Evolutionary conservation across 2,888 invertebrate genomes (phyloP), one percentile per base, ranked within the genome.

Genomic region (Apamea epomidion): DNA sequence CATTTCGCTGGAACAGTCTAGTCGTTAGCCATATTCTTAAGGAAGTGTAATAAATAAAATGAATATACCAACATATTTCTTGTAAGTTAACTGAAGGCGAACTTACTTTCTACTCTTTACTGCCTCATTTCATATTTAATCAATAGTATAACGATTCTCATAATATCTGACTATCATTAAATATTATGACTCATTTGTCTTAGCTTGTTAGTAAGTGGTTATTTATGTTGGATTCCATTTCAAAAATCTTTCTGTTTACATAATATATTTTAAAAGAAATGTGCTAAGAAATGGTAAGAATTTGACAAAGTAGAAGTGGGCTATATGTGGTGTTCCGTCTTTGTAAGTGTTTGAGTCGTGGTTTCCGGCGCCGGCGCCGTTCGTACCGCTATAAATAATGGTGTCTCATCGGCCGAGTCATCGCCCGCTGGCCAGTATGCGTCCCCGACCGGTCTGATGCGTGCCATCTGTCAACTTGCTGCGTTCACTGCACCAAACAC

Each of bases 331-430:
- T 91, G 94, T 96, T 95, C 94, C 95, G 95, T 93, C 92, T 93
- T 91, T 94, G 91, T 93, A 91, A 94, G 93, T 92, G 94, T 91
- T 90, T 89, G 93, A 94, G 94, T 92, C 91, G 91, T 91, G 91
- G 94, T 91, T 96, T 97, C 97, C 97, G 97, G 96, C 96, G 96
- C 96, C 96, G 94, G 94, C 95, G 94, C 92, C 93, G 93, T 87
- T 90, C 91, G 91, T 91, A 92, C 91, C 92, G 94, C 96, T 97
- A 97, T 97, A 95, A 96, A 97, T 97, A 97, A 95, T 96, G 93
- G 93, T 95, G 96, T 95, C 95, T 96, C 96, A 96, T 93, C 94
- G 94, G 89, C 82, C 92, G 96, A 96, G 96, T 97, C 96, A 96
- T 96, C 97, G 97, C 91, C 95, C 97, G 94, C 91, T 88, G 92